A percentile compares a stretch with the other conserved stretches of the same genome.
Evolutionary conservation across 2,113 vertebrate species (phyloP).

Genomic region (Microtus ochrogaster): DNA sequence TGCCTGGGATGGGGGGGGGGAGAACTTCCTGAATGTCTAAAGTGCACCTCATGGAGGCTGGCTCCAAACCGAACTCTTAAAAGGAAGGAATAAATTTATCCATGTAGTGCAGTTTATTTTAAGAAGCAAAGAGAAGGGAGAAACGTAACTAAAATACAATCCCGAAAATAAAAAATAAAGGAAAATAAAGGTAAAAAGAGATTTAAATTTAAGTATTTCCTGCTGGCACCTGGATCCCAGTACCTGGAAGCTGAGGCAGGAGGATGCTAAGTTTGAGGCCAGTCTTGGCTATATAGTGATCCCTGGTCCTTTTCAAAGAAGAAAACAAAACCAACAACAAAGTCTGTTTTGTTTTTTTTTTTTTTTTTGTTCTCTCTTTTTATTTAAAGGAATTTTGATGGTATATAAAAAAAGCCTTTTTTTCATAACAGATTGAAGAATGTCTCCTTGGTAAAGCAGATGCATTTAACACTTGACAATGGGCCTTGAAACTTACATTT

Average conservation of each 20-base stretch:
- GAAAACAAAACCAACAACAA: neutral
- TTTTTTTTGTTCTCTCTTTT: neutral
- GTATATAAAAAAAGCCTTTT: neutral
- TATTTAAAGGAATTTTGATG: conserved; percentile 29
- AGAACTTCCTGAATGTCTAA: neutral
- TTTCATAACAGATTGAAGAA: neutral
- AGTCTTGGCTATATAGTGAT: neutral
- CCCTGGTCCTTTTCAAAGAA: neutral
- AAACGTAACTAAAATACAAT: neutral
- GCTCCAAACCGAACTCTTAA: neutral
- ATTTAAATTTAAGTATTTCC: neutral
- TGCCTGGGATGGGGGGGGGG: too few relatives aligned
- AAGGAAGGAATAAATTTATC: neutral
- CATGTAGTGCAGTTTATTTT: neutral
- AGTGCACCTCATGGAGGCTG: neutral
- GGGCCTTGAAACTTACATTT: neutral
- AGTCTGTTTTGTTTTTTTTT: neutral
- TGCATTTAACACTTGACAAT: neutral
- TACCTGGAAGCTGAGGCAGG: neutral
- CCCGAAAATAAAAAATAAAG: neutral
- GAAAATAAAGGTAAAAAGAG: neutral
- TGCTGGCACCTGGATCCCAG: neutral
- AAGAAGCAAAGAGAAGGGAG: neutral
- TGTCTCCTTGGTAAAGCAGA: neutral
- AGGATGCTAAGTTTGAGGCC: neutral